A percentile compares a stretch with the other conserved stretches of the same genome.
These are phyloP conservation scores for Tineola bisselliella DNA, from an alignment of 2,888 invertebrate genomes.

Conservation along the genomic window DNA sequence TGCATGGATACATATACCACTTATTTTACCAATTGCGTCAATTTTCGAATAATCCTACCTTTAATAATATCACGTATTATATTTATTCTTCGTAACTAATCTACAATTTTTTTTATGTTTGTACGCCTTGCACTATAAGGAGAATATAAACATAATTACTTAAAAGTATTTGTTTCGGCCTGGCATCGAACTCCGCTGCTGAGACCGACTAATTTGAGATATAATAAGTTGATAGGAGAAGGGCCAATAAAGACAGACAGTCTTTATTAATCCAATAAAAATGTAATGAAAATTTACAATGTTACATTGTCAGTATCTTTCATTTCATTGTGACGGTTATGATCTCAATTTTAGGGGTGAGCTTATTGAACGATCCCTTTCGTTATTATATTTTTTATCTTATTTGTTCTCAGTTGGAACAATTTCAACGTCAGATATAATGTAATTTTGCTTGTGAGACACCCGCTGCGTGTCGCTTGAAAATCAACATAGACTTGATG, in stretches of 20 bases:
- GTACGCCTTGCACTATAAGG: too few relatives aligned
- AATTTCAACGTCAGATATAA: slow-evolving; percentile 40
- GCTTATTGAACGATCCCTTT: slow-evolving; percentile 1
- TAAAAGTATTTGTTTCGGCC: too few relatives aligned
- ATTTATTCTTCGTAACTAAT: too few relatives aligned
- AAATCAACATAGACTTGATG: slow-evolving; percentile 33
- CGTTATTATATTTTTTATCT: slow-evolving; percentile 21
- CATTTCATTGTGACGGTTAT: neutral
- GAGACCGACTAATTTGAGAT: too few relatives aligned
- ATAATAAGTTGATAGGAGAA: neutral
- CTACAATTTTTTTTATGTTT: too few relatives aligned
- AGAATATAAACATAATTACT: too few relatives aligned
- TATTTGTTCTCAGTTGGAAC: slow-evolving; percentile 32
- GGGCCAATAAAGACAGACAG: neutral
- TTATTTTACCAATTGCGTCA: too few relatives aligned
- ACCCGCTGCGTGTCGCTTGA: slow-evolving; percentile 30
- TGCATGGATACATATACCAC: too few relatives aligned
- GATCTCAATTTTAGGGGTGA: slow-evolving; percentile 11
- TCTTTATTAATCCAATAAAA: neutral
- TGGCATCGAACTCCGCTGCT: too few relatives aligned
- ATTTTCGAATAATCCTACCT: too few relatives aligned
- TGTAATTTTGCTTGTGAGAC: slow-evolving; percentile 35
- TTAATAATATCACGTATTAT: too few relatives aligned
- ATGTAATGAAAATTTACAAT: neutral
- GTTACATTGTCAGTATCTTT: neutral